Evolutionary conservation across 1,140 invertebrate species (phyloP).

Genomic region (Hypsibius dujardini): DNA sequence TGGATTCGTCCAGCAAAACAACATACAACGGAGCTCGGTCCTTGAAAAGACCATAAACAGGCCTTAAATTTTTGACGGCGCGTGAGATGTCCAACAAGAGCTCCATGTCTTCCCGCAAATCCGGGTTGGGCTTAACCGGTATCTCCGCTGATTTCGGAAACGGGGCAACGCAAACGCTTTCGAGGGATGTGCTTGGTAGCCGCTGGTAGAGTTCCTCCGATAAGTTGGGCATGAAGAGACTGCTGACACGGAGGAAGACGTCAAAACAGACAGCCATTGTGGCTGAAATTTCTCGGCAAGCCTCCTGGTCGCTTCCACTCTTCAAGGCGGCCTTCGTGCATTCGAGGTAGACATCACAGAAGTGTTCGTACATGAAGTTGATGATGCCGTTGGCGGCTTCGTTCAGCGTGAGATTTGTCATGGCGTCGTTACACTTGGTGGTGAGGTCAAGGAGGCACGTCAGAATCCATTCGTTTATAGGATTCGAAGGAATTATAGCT

Average conservation of each 20-base stretch:
- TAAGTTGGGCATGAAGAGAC: slow-evolving; percentile 12
- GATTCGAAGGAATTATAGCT: slow-evolving; percentile 19
- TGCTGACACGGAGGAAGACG: neutral
- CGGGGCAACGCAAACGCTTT: slow-evolving; percentile 1
- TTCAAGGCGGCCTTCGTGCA: slow-evolving; percentile 20
- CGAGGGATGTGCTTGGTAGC: neutral
- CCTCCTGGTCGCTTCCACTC: neutral
- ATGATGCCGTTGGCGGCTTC: slow-evolving; percentile 27
- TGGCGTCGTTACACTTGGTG: slow-evolving; percentile 26
- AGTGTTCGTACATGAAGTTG: slow-evolving; percentile 30
- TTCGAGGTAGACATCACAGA: slow-evolving; percentile 34
- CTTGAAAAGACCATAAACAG: neutral
- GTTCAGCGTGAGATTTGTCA: slow-evolving; percentile 28
- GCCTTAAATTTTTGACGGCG: neutral
- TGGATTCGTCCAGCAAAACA: neutral
- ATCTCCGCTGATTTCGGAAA: neutral
- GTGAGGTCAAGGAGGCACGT: slow-evolving; percentile 28
- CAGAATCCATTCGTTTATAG: slow-evolving; percentile 32
- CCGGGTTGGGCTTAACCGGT: neutral
- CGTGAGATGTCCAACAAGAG: neutral
- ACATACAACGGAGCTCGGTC: neutral
- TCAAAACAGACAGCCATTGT: neutral
- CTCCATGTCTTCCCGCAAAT: neutral
- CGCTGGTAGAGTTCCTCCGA: slow-evolving; percentile 13
- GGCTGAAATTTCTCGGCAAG: neutral